Evolutionary conservation across 2,888 invertebrate species (phyloP).

Genomic region (Anaspis maculata): DNA sequence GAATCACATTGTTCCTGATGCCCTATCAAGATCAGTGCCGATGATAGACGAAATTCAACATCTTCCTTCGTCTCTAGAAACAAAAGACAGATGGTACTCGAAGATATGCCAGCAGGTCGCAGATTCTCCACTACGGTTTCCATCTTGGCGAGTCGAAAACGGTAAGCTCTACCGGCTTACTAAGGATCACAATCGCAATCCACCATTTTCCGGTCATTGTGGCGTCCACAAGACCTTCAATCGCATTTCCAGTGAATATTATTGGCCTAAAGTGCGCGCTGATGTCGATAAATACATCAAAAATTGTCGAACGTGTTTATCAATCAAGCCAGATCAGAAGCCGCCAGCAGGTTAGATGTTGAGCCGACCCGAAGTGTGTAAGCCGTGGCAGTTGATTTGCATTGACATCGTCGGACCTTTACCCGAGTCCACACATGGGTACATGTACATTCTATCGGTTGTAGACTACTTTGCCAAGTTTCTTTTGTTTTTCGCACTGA

Average conservation of each 20-base stretch:
- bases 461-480: neutral
- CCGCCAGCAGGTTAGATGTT: neutral
- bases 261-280: neutral
- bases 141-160: too few relatives aligned
- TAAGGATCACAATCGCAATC: too few relatives aligned
- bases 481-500: neutral
- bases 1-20: too few relatives aligned
- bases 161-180: too few relatives aligned
- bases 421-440: neutral
- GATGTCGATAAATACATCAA: neutral
- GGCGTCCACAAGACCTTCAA: neutral
- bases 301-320: neutral
- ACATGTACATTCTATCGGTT: neutral
- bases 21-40: too few relatives aligned
- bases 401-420: neutral
- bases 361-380: neutral
- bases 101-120: too few relatives aligned
- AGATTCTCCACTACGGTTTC: too few relatives aligned
- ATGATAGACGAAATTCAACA: too few relatives aligned
- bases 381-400: neutral
- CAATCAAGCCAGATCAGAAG: neutral
- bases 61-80: too few relatives aligned
- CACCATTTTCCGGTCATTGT: neutral
- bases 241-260: neutral
- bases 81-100: too few relatives aligned